Evolutionary conservation across 2,113 vertebrate genomes (phyloP).

Genomic region (Hiodon alosoides): DNA sequence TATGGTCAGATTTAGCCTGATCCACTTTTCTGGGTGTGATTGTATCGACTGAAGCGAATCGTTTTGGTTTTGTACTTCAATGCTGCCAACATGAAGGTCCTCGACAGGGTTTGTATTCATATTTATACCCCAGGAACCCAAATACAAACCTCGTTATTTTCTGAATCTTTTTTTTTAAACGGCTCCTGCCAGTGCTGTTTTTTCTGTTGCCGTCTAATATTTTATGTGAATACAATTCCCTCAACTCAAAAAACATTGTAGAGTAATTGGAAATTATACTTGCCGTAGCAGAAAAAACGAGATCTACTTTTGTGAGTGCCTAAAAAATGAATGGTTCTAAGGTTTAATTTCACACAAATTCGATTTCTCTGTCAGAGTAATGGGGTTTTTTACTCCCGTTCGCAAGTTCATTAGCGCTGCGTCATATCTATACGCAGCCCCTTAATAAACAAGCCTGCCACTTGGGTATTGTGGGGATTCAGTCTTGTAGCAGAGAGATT

Average conservation of each 20-base stretch:
- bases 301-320: background rate
- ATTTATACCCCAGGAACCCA: background rate
- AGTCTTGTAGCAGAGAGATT: background rate
- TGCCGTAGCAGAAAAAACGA: background rate
- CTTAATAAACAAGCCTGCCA: conserved; percentile 11
- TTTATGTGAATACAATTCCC: no score
- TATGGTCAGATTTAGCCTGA: background rate
- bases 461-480: background rate
- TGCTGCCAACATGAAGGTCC: background rate
- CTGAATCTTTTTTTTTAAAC: no score
- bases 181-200: no score
- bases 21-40: background rate
- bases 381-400: conserved; percentile 14
- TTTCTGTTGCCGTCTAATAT: no score
- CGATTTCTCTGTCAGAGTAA: background rate
- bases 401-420: conserved; percentile 20
- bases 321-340: background rate
- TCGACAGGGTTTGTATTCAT: background rate
- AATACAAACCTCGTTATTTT: no score
- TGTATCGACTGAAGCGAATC: no score
- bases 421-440: conserved; percentile 14
- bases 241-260: no score
- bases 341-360: no score
- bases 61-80: no score
- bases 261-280: no score